Conservation (phyloP, 1,140 invertebrate species). For the fruit fly (Drosophila melanogaster) region Release_6_plus_ISO1_MT NT_037436.4:18276501-18277000, state of each 20-base stretch:
- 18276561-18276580: constrained; percentile 48
- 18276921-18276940: no score
- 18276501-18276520: constrained; percentile 37
- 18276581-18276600: not conserved
- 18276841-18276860: no score
- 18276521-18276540: constrained; percentile 49
- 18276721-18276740: constrained; percentile 7
- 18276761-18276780: not conserved
- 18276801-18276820: no score
- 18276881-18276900: no score
- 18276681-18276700: constrained; percentile 58
- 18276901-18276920: no score
- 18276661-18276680: constrained; percentile 38
- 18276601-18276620: constrained; percentile 3
- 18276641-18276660: constrained; percentile 57
- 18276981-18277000: constrained; percentile 19
- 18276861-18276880: no score
- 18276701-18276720: constrained; percentile 38
- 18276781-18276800: no score
- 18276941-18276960: not conserved
- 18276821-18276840: no score
- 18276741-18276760: not conserved
- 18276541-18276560: constrained; percentile 65
- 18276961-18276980: not conserved
- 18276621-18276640: constrained; percentile 52